A percentile compares a stretch with the other conserved stretches of the same genome.
Conservation (phyloP, 2,113 vertebrate genomes). For the Mormyrus lacerda region DNA sequence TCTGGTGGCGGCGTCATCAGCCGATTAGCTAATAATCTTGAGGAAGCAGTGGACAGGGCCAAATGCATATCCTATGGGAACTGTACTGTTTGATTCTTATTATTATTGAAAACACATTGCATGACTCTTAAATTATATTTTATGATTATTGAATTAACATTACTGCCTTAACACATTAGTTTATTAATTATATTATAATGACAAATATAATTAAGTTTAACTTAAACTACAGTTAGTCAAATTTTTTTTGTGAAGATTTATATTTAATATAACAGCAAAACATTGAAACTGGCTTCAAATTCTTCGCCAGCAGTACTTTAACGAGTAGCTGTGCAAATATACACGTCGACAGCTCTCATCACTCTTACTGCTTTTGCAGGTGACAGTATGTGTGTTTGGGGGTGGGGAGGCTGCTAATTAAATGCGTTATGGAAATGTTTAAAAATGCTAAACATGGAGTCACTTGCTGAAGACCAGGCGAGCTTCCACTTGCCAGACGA, state of each 20-base stretch:
- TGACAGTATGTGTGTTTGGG: background rate
- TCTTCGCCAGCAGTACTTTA: background rate
- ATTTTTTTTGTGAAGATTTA: background rate
- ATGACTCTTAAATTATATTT: background rate
- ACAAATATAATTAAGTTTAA: background rate
- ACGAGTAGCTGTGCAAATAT: background rate
- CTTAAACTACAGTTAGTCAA: background rate
- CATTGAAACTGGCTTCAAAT: background rate
- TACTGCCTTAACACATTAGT: background rate
- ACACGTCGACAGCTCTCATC: background rate
- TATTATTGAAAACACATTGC: background rate
- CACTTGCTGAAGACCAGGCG: conserved; percentile 39
- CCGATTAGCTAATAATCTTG: background rate
- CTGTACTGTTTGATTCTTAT: background rate
- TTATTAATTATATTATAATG: too few relatives aligned
- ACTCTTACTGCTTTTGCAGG: background rate
- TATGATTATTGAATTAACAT: background rate
- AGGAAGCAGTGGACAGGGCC: background rate
- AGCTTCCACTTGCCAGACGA: conserved; percentile 56
- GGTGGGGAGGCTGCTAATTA: conserved; percentile 25
- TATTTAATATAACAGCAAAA: background rate
- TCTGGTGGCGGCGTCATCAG: background rate
- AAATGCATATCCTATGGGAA: background rate
- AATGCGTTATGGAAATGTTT: conserved; percentile 24
- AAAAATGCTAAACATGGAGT: conserved; percentile 37